Evolutionary conservation across 2,888 invertebrate species (phyloP).

Genomic region (Phalangium opilio): DNA sequence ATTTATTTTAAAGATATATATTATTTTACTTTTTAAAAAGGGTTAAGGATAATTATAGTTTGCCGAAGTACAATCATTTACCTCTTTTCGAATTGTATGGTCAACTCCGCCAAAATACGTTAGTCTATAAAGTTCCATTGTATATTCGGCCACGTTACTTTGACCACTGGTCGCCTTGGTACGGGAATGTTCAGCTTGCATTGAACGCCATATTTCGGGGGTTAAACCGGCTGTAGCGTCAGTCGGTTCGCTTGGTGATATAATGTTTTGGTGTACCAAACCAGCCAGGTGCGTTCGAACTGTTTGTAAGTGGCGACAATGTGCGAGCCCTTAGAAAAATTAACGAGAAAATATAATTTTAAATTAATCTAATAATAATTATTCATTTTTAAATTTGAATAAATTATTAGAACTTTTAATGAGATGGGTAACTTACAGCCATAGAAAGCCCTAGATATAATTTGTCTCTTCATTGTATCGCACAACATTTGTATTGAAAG

Average conservation of each 20-base stretch:
- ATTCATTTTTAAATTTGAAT: not conserved
- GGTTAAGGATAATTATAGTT: too few relatives aligned
- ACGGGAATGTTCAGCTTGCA: conserved; percentile 41
- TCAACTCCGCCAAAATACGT: conserved; percentile 78
- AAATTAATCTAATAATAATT: not conserved
- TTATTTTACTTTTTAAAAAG: not conserved
- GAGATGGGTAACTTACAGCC: conserved; percentile 46
- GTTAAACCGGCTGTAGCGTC: conserved; percentile 45
- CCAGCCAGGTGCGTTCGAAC: conserved; percentile 83
- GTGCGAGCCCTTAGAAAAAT: conserved; percentile 50
- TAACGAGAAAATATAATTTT: not conserved
- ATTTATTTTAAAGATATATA: too few relatives aligned
- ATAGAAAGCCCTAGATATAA: conserved; percentile 86
- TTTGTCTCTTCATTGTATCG: conserved; percentile 86
- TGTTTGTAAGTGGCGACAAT: conserved; percentile 79
- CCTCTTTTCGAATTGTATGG: conserved; percentile 38
- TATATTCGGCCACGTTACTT: not conserved
- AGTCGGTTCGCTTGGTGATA: conserved; percentile 38
- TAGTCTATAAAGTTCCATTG: conserved; percentile 54
- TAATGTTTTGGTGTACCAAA: conserved; percentile 56
- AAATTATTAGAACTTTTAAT: not conserved
- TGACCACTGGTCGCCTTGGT: conserved; percentile 29
- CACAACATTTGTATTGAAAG: conserved; percentile 57
- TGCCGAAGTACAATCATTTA: conserved; percentile 8
- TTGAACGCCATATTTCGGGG: conserved; percentile 51